Conservation (phyloP, 2,113 vertebrate species). For the Salminus brasiliensis region DNA sequence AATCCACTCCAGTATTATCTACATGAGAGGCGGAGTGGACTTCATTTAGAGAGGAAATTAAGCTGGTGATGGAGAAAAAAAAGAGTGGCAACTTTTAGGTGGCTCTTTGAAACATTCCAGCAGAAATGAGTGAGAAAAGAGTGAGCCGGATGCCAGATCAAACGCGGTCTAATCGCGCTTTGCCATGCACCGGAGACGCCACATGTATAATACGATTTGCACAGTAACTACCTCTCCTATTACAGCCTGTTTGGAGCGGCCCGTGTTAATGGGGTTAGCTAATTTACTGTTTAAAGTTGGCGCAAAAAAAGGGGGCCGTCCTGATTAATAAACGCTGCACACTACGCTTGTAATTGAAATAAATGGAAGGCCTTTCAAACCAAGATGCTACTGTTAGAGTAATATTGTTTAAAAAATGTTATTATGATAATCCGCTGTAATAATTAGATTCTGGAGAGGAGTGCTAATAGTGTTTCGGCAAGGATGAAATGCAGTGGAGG, state of each 20-base stretch:
- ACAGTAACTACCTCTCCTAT: constrained; percentile 81
- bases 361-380: constrained; percentile 80
- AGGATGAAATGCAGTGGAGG: constrained; percentile 2
- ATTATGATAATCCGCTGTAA: constrained; percentile 78
- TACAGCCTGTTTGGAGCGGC: constrained; percentile 79
- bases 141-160: constrained; percentile 79
- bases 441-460: constrained; percentile 61
- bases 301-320: constrained; percentile 74
- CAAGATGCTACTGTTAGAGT: constrained; percentile 79
- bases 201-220: constrained; percentile 79
- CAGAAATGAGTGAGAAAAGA: constrained; percentile 82
- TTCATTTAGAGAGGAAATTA: constrained; percentile 82
- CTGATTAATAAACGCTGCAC: constrained; percentile 84
- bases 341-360: constrained; percentile 87
- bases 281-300: constrained; percentile 84
- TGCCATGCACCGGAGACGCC: constrained; percentile 78
- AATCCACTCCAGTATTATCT: constrained; percentile 80
- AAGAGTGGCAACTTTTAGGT: constrained; percentile 71
- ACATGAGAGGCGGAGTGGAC: constrained; percentile 76
- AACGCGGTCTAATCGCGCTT: constrained; percentile 84
- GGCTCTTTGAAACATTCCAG: constrained; percentile 81
- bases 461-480: constrained; percentile 41
- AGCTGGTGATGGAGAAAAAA: constrained; percentile 64
- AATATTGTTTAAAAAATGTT: constrained; percentile 78
- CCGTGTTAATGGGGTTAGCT: constrained; percentile 86